phyloP scores from a whole-genome alignment of 2,888 invertebrate species.

The Drosophila pseudotakahashii region DNA sequence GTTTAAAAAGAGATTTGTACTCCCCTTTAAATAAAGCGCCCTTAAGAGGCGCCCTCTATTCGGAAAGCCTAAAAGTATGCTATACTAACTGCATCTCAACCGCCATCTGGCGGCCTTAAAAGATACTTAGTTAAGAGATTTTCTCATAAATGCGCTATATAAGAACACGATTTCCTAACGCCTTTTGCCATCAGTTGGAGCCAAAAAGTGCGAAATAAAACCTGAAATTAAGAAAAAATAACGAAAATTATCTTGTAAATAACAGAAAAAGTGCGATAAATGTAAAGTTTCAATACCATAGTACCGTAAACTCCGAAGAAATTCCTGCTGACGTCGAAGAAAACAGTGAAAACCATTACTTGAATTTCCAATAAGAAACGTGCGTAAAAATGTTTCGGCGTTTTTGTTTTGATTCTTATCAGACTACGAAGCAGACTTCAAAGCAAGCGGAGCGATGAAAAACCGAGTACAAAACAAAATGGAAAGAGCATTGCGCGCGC shows the following conservation, averaged over 20 bases:
- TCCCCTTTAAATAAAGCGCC: constrained; percentile 1
- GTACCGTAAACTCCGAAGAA: too few species aligned
- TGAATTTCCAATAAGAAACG: constrained; percentile 17
- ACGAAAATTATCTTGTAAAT: neutral
- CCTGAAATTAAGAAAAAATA: neutral
- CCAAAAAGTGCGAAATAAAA: neutral
- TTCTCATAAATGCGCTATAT: constrained; percentile 17
- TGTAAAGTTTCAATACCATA: neutral
- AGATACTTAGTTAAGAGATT: neutral
- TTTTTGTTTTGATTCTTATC: constrained; percentile 82
- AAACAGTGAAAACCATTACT: neutral
- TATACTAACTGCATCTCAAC: neutral
- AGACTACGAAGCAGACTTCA: constrained; percentile 55
- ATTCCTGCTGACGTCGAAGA: neutral
- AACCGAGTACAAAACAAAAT: constrained; percentile 71
- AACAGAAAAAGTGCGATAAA: neutral
- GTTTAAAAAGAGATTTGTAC: too few species aligned
- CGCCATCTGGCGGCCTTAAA: neutral
- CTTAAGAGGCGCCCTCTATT: neutral
- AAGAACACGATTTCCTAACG: constrained; percentile 1
- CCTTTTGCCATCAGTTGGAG: constrained; percentile 6
- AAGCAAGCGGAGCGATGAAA: constrained; percentile 57
- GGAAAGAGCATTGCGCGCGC: constrained; percentile 51
- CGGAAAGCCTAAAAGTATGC: constrained; percentile 6
- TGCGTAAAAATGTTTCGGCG: constrained; percentile 56